phyloP scores from a whole-genome alignment of 2,797 vertebrate genomes.

The Sebastolobus altivelis region DNA sequence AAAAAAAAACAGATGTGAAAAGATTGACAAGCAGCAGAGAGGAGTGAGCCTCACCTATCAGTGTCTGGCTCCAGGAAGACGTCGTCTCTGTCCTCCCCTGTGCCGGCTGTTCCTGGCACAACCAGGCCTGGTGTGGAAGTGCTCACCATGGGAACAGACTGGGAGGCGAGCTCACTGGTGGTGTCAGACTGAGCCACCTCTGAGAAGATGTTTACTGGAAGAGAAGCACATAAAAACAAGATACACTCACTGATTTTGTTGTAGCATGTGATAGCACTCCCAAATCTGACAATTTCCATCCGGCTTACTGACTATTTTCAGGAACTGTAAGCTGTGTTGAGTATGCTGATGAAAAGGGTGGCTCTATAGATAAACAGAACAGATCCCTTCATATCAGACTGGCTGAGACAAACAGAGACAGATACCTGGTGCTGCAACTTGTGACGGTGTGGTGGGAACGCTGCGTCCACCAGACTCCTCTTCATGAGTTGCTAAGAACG shows the following conservation, averaged over 20 bases:
- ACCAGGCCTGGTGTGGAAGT: constrained; percentile 91
- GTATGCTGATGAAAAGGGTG: background rate
- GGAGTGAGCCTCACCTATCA: constrained; percentile 87
- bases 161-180: constrained; percentile 89
- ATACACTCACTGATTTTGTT: background rate
- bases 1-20: background rate
- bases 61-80: constrained; percentile 92
- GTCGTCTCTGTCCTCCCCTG: constrained; percentile 91
- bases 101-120: constrained; percentile 81
- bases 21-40: background rate
- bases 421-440: constrained; percentile 91
- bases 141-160: constrained; percentile 97
- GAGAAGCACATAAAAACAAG: background rate
- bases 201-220: constrained; percentile 88
- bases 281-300: background rate
- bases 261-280: rapidly evolving
- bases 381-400: background rate
- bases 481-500: constrained; percentile 91
- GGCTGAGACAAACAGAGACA: background rate
- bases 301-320: background rate
- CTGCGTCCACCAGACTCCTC: constrained; percentile 96
- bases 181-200: constrained; percentile 88
- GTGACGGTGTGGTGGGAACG: constrained; percentile 93
- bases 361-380: background rate
- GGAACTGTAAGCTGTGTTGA: background rate